These are phyloP conservation scores for Cossypha dichroa DNA, from an alignment of 2,797 vertebrate genomes.

Conservation along the genomic window DNA sequence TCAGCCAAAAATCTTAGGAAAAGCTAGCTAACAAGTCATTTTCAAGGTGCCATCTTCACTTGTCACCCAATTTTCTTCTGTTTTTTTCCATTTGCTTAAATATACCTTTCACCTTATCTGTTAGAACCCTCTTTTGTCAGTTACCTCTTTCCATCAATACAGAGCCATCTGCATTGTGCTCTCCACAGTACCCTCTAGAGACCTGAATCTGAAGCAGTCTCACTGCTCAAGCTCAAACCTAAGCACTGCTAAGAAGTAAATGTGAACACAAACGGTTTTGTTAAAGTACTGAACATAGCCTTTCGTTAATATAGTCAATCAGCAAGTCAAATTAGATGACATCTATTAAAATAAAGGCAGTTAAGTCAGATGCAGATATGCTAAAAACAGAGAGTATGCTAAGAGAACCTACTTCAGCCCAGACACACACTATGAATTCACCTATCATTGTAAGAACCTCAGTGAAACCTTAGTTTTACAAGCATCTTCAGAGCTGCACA, in stretches of 20 bases:
- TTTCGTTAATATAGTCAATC: neutral
- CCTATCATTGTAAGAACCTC: neutral
- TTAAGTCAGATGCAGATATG: neutral
- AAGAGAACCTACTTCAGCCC: neutral
- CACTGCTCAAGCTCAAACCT: neutral
- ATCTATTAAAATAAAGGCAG: neutral
- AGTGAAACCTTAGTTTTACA: neutral
- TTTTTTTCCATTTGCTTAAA: neutral
- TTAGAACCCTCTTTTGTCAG: neutral
- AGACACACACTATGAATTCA: neutral
- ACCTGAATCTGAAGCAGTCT: neutral
- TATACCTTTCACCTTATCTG: fast-evolving
- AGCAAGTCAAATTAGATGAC: neutral
- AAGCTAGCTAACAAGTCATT: neutral
- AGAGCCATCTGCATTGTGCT: neutral
- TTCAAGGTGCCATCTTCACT: neutral
- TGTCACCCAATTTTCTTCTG: neutral
- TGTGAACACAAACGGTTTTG: neutral
- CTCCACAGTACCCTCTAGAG: neutral
- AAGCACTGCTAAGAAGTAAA: neutral
- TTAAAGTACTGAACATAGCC: neutral
- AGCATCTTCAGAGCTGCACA: neutral
- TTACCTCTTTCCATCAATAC: neutral
- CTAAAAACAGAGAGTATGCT: neutral
- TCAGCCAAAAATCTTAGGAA: neutral